Evolutionary conservation across 2,888 invertebrate genomes (phyloP).

Genomic region (Catotricha subobsoleta): DNA sequence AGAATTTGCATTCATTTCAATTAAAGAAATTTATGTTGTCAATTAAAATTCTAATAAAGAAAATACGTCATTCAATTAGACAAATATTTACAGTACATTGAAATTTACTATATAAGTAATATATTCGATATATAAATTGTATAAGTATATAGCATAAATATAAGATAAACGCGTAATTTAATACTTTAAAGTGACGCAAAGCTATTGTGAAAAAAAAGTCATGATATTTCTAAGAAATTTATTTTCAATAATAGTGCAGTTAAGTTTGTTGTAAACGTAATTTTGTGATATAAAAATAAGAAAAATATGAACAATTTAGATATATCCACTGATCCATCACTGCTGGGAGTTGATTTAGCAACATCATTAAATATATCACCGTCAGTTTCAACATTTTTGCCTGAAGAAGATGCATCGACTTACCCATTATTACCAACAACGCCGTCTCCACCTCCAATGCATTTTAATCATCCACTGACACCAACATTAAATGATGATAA

Average conservation of each 20-base stretch:
- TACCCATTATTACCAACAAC: slow-evolving; percentile 41
- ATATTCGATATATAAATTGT: too few relatives aligned
- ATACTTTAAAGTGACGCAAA: too few relatives aligned
- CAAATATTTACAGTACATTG: too few relatives aligned
- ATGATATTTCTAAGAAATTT: slow-evolving; percentile 24
- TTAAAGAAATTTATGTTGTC: too few relatives aligned
- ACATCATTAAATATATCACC: slow-evolving; percentile 23
- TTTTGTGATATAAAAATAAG: neutral
- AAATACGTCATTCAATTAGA: too few relatives aligned
- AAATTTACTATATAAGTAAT: too few relatives aligned
- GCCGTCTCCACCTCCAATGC: slow-evolving; percentile 40
- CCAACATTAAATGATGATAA: slow-evolving; percentile 29
- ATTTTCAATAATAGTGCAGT: neutral
- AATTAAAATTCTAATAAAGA: too few relatives aligned
- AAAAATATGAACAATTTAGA: slow-evolving; percentile 14
- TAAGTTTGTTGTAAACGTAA: neutral
- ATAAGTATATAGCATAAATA: too few relatives aligned
- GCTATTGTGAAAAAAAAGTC: slow-evolving; percentile 8
- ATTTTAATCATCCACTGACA: slow-evolving; percentile 39
- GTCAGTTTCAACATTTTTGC: slow-evolving; percentile 25
- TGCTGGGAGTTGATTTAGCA: slow-evolving; percentile 24
- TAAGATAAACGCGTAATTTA: too few relatives aligned
- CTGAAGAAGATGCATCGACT: slow-evolving; percentile 46
- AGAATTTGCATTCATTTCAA: too few relatives aligned
- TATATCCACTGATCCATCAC: slow-evolving; percentile 5